Base-by-base conservation (phyloP, 2,888 invertebrate species). In the Acrocera orbiculus region DNA sequence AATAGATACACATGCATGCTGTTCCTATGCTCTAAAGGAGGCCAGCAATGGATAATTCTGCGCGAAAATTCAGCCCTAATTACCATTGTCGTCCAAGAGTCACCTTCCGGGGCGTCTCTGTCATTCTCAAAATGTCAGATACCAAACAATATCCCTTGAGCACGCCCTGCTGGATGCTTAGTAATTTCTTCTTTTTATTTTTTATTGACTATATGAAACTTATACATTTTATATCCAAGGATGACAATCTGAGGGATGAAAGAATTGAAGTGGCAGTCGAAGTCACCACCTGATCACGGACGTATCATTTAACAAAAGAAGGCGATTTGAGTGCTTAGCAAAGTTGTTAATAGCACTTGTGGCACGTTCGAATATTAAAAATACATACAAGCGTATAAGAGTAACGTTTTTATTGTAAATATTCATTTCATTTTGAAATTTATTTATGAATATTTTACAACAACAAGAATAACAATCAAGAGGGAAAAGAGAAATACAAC, bases 301-400 rank as follows among this genome's bases (percentile, higher is more conserved):
- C 34, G 26, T 34, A 36, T 39, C 34, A 34, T 36, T 14, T 36
- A 29, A 34, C 34, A 36, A 39, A 34, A 30, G 36, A 25, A 36
- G 36, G 30, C 27, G 24, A 27, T 35, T 40, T 35, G 26, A 40
- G 40, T 40, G 40, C 40, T 37, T 28, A 35, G 37, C 33, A 40
- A 40, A 40, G 37, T 40, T 40, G 37, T 32, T 40, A 40, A 37
- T 34, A 28, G 35, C 33, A 40, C 40, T 40, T 40, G 40, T 35
- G 37, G 40, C 37, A 40, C 40, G 40, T 40, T 35, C 30, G 33
- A 37, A 40, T 40, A 40, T 40, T 34, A 34, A 34, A 16, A 29
- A 34, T 29, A 19, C 24, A 25, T 24, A 25, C 29, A 28, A 8
- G 16, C 16, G 10, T 11, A 15, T 27, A 3, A 7, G 13, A 11